These are phyloP conservation scores for Chrysemys picta DNA, from an alignment of 2,113 vertebrate genomes.

Conservation along the genomic window DNA sequence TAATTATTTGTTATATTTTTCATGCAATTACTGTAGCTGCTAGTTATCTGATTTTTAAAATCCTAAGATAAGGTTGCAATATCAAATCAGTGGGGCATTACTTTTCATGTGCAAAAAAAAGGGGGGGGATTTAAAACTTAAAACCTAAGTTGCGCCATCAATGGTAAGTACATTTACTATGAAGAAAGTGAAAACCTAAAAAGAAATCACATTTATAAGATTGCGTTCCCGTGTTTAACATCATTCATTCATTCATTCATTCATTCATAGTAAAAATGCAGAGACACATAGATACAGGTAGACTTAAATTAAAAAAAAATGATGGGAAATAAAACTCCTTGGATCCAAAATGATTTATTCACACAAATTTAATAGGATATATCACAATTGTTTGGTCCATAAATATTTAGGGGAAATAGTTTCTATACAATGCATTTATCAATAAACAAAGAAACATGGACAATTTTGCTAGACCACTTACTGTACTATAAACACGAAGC, in stretches of 20 bases:
- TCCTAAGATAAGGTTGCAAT: conserved; percentile 82
- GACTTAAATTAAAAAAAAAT: conserved; percentile 56
- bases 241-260: conserved; percentile 51
- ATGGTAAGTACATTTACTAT: conserved; percentile 70
- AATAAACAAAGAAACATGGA: conserved; percentile 99
- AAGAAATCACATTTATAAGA: conserved; percentile 54
- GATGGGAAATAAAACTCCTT: conserved; percentile 98
- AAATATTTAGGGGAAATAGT: conserved; percentile 99
- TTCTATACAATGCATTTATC: conserved; percentile 99
- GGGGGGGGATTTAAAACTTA: conserved; percentile 40
- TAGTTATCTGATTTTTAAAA: conserved; percentile 79
- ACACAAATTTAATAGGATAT: conserved; percentile 99
- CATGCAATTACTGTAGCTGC: conserved; percentile 94
- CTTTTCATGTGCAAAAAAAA: conserved; percentile 81
- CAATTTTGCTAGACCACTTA: conserved; percentile 99
- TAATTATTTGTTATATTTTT: conserved; percentile 87
- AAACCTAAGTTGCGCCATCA: conserved; percentile 69
- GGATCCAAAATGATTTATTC: conserved; percentile 99
- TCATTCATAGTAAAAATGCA: conserved; percentile 51
- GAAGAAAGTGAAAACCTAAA: conserved; percentile 68
- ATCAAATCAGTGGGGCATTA: conserved; percentile 98
- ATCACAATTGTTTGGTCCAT: conserved; percentile 99
- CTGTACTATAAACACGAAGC: conserved; percentile 99
- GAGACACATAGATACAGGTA: conserved; percentile 50
- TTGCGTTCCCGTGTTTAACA: conserved; percentile 59